phyloP scores from a whole-genome alignment of 2,797 vertebrate species.

The Clamator glandarius region DNA sequence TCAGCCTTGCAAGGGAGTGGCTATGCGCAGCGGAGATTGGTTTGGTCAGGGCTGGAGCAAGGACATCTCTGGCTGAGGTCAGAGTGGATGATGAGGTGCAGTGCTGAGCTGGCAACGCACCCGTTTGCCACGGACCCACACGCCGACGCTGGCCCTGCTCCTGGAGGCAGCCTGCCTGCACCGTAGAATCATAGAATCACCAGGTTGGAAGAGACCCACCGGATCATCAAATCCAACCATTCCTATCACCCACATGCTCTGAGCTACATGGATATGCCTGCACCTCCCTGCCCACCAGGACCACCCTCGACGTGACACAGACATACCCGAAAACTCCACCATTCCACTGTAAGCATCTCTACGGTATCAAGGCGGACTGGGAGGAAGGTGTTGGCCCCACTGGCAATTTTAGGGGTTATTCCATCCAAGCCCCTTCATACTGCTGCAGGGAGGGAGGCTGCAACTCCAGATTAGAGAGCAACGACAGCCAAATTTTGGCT shows the following conservation, averaged over 20 bases:
- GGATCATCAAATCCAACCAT: no score
- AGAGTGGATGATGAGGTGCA: fast-evolving
- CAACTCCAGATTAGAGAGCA: not conserved
- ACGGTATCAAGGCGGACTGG: fast-evolving
- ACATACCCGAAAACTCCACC: fast-evolving
- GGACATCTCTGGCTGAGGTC: not conserved
- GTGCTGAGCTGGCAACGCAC: fast-evolving
- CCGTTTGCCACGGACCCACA: fast-evolving
- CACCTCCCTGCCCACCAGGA: fast-evolving
- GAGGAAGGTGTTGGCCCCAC: fast-evolving
- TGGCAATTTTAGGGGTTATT: not conserved
- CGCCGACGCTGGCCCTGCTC: fast-evolving
- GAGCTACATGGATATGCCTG: fast-evolving
- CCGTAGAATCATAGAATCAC: no score
- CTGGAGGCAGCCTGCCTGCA: fast-evolving
- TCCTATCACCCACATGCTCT: fast-evolving
- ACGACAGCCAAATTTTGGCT: not conserved
- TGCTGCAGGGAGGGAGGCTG: not conserved
- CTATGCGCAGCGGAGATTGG: fast-evolving
- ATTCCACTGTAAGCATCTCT: fast-evolving
- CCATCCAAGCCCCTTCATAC: fast-evolving
- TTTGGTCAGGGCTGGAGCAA: not conserved
- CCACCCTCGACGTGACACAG: not conserved
- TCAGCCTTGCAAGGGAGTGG: fast-evolving
- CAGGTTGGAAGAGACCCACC: no score